Base-by-base conservation (phyloP, 2,888 invertebrate species). In the Drosophila tripunctata region DNA sequence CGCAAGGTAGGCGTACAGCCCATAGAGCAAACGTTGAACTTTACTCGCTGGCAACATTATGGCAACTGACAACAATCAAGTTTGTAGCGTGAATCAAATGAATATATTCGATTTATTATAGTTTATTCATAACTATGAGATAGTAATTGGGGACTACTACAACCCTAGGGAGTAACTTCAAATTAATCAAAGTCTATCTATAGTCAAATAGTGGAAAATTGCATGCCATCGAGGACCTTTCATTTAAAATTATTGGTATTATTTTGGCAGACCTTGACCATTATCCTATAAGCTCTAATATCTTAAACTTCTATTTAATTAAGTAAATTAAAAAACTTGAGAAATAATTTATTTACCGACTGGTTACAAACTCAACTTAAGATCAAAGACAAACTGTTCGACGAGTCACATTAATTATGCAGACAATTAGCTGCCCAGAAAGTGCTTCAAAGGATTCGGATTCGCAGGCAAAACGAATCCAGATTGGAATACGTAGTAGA, bases 361-460 rank as follows among this genome's bases (percentile, higher is more conserved):
- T n/a, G n/a, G n/a, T n/a, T n/a, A n/a, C n/a, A n/a, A 15, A 4
- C 14, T 51, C 19, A 21, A 33, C 51, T 14, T 8, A 5, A 35
- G 40, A 40, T 41, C 22, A 50, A 62, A 67, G 15, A 8, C 15
- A 19, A 21, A 66, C 17, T 7, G 5, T 21, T 51, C n/a, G 35
- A 43, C 35, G 43, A 36, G 17, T 10, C 19, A 24, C 31, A 58
- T 58, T 58, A 41, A 48, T 58, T 51, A 60, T 58, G 41, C 17
- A 56, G 10, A 38, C 31, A 52, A 48, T 58, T 51, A n/a, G n/a
- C n/a, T 47, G 24, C 22, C 12, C 10, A 2, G 35, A 4, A 44
- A 22, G 31, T 22, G 35, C 21, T 47, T 69, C 65, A 65, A 65
- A 57, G 74, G 44, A 44, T 33, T 36, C 17, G 74, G 44, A 44